phyloP scores from a whole-genome alignment of 2,797 vertebrate species.

The Onychomys arenicola region DNA sequence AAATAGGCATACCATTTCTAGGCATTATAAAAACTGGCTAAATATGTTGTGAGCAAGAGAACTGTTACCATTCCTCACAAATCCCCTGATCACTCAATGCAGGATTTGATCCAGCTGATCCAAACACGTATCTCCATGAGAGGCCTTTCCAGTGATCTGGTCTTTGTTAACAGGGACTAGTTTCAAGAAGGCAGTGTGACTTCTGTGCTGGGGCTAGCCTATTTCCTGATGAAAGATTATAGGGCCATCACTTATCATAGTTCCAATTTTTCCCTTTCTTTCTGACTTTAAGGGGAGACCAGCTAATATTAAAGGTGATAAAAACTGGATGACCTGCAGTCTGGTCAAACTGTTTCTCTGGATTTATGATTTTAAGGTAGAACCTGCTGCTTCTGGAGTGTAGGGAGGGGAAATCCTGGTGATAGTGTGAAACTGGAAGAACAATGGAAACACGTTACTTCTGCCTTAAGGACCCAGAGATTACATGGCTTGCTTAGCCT shows the following conservation, averaged over 20 bases:
- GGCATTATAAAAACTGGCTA: constrained; percentile 87
- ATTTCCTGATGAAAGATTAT: not conserved
- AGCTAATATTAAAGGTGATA: not conserved
- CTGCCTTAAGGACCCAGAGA: not conserved
- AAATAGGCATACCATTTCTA: constrained; percentile 81
- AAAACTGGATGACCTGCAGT: not conserved
- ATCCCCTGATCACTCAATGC: constrained; percentile 42
- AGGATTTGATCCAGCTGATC: not conserved
- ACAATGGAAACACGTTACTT: not conserved
- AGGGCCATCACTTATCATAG: not conserved
- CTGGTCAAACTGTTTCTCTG: not conserved
- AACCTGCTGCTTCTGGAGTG: not conserved
- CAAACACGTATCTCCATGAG: not conserved
- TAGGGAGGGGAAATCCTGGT: no score
- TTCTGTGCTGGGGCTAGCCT: not conserved
- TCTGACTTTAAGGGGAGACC: not conserved
- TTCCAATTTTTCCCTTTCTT: not conserved
- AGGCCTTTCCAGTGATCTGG: not conserved
- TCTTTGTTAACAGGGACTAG: not conserved
- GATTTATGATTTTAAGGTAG: not conserved
- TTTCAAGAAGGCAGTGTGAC: not conserved
- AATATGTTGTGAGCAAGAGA: constrained; percentile 70
- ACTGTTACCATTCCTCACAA: constrained; percentile 48
- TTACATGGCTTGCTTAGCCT: not conserved
- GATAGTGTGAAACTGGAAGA: constrained; percentile 14